Evolutionary conservation across 37 sponge, comb jelly and placozoan genomes (phyloP).

Genomic region (Aplysina aerophoba): DNA sequence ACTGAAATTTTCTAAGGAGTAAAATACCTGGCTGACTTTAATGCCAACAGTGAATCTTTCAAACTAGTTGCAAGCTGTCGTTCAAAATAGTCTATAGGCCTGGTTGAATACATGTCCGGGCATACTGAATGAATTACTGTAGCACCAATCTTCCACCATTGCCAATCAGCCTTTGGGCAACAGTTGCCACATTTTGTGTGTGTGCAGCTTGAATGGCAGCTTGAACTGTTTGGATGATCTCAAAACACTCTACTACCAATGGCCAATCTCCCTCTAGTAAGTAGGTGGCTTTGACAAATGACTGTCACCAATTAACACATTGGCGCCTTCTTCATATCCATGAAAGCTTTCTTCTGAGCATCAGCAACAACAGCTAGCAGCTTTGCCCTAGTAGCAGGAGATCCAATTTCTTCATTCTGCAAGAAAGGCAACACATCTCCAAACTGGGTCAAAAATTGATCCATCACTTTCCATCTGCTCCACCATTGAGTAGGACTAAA

Average conservation of each 20-base stretch:
- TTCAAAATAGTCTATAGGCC: constrained; percentile 43
- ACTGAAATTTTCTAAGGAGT: constrained; percentile 22
- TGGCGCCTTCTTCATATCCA: constrained; percentile 48
- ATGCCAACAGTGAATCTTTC: constrained; percentile 34
- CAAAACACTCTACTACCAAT: constrained; percentile 31
- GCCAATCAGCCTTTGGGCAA: constrained; percentile 9
- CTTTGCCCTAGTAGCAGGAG: constrained; percentile 51
- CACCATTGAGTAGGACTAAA: constrained; percentile 59
- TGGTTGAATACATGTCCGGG: constrained; percentile 11
- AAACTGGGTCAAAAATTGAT: constrained; percentile 37
- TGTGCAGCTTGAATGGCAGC: constrained; percentile 6
- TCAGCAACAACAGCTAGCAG: constrained; percentile 41
- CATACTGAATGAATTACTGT: constrained; percentile 21
- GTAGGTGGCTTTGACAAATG: constrained; percentile 70
- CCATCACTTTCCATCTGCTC: constrained; percentile 64
- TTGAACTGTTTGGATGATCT: background rate
- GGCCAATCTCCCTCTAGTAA: constrained; percentile 57
- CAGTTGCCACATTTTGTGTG: constrained; percentile 39
- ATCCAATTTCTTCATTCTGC: constrained; percentile 38
- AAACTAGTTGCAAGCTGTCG: background rate
- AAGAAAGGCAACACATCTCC: constrained; percentile 52
- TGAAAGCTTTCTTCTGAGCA: background rate
- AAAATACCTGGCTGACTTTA: constrained; percentile 42
- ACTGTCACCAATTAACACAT: constrained; percentile 53
- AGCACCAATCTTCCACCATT: background rate